Conservation (phyloP, 2,888 invertebrate species). For the Smittia aterrima region DNA sequence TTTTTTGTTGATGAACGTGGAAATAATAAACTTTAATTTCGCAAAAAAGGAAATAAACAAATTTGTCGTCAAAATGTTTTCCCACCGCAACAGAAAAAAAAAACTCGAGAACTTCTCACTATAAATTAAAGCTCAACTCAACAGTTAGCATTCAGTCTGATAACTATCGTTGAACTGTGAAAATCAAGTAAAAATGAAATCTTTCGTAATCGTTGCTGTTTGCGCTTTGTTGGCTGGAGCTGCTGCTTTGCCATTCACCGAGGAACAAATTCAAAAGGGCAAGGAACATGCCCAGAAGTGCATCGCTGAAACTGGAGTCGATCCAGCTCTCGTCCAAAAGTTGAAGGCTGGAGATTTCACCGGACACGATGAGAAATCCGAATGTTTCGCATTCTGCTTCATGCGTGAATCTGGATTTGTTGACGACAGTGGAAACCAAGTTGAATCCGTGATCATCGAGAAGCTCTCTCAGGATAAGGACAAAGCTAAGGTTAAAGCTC, state of each 20-base stretch:
- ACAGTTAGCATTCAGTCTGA: not conserved
- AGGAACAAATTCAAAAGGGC: conserved; percentile 48
- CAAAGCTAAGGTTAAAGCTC: conserved; percentile 30
- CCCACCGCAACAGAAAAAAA: not conserved
- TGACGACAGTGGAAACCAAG: conserved; percentile 46
- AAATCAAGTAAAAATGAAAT: conserved; percentile 30
- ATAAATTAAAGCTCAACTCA: conserved; percentile 9
- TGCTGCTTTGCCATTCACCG: conserved; percentile 42
- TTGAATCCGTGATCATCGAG: conserved; percentile 43
- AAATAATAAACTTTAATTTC: not conserved
- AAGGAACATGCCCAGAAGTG: conserved; percentile 45
- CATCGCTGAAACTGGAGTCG: conserved; percentile 45
- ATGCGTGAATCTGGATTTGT: conserved; percentile 48
- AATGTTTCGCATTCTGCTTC: conserved; percentile 51
- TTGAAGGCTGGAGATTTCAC: conserved; percentile 46
- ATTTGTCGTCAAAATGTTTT: not conserved
- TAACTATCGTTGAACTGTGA: not conserved
- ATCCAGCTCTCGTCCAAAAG: conserved; percentile 46
- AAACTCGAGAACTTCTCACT: not conserved
- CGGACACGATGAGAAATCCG: conserved; percentile 45
- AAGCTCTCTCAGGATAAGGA: conserved; percentile 42
- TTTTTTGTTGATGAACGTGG: not conserved
- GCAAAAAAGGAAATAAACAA: not conserved
- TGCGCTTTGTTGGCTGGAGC: conserved; percentile 3
- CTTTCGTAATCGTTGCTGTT: not conserved